Evolutionary conservation across 37 sponge, comb jelly and placozoan genomes (phyloP).

Genomic region (Mnemiopsis leidyi): DNA sequence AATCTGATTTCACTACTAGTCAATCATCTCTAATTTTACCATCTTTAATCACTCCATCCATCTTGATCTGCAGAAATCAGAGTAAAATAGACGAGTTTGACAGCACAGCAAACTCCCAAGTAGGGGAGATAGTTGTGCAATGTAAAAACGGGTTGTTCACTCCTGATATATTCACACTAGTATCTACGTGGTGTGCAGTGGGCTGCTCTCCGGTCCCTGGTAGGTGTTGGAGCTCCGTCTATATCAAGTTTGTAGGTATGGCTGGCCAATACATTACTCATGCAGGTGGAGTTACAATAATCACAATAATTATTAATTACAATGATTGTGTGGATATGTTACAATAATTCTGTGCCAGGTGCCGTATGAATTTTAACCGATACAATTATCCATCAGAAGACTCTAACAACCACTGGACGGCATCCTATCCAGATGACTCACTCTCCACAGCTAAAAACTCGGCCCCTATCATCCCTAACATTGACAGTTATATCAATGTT

Average conservation of each 20-base stretch:
- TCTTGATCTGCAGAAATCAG: constrained; percentile 10
- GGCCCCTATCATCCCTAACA: neutral
- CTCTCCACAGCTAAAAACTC: neutral
- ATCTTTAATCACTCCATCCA: too few species aligned
- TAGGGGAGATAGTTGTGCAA: neutral
- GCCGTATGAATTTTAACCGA: too few species aligned
- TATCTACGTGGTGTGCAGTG: neutral
- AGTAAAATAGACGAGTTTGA: neutral
- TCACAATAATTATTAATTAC: too few species aligned
- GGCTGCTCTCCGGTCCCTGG: constrained; percentile 1
- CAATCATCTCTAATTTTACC: too few species aligned
- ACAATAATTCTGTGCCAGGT: too few species aligned
- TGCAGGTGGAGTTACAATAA: too few species aligned
- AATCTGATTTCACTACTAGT: too few species aligned
- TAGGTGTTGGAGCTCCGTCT: too few species aligned
- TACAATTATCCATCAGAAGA: too few species aligned
- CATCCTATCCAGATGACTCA: neutral
- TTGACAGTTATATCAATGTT: neutral
- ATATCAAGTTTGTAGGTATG: too few species aligned
- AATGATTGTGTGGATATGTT: too few species aligned
- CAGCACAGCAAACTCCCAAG: neutral
- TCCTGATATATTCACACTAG: neutral
- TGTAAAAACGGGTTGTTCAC: neutral
- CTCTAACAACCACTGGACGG: neutral
- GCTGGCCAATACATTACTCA: too few species aligned